Percentiles rank a stretch among this genome's conserved stretches.
phyloP scores from a whole-genome alignment of 2,888 invertebrate species.

The Elgonia sp. region DNA sequence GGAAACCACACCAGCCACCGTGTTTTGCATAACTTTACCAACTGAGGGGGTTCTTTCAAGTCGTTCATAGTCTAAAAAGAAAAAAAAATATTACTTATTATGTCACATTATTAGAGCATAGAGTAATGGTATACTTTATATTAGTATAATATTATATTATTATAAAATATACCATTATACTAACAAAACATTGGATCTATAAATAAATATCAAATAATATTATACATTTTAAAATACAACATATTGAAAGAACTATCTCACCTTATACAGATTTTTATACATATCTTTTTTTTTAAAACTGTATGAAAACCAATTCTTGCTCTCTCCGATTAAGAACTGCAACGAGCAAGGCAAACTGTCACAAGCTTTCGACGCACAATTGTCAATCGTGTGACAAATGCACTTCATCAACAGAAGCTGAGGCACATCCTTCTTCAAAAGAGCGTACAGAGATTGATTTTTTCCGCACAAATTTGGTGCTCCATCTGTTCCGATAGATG shows the following conservation, averaged over 20 bases:
- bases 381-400: slow-evolving; percentile 79
- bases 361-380: slow-evolving; percentile 78
- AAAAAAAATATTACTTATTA: slow-evolving; percentile 9
- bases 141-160: background rate
- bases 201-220: slow-evolving; percentile 1
- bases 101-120: background rate
- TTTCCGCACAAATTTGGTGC: slow-evolving; percentile 63
- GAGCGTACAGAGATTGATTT: slow-evolving; percentile 29
- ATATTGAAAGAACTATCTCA: background rate
- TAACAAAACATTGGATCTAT: background rate
- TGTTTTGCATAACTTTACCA: slow-evolving; percentile 75
- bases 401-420: slow-evolving; percentile 68
- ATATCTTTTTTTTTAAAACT: slow-evolving; percentile 65
- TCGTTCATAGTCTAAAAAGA: slow-evolving; percentile 67
- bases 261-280: slow-evolving; percentile 56
- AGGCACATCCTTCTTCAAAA: slow-evolving; percentile 28
- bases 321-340: slow-evolving; percentile 79
- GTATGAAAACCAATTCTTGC: slow-evolving; percentile 79
- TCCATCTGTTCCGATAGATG: slow-evolving; percentile 80
- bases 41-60: slow-evolving; percentile 63
- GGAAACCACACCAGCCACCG: slow-evolving; percentile 79
- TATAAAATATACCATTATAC: background rate
- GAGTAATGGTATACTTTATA: too few relatives aligned
- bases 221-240: too few relatives aligned
- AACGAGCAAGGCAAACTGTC: slow-evolving; percentile 76